phyloP scores from a whole-genome alignment of 2,888 invertebrate genomes.

The Eugnorisma glareosa region DNA sequence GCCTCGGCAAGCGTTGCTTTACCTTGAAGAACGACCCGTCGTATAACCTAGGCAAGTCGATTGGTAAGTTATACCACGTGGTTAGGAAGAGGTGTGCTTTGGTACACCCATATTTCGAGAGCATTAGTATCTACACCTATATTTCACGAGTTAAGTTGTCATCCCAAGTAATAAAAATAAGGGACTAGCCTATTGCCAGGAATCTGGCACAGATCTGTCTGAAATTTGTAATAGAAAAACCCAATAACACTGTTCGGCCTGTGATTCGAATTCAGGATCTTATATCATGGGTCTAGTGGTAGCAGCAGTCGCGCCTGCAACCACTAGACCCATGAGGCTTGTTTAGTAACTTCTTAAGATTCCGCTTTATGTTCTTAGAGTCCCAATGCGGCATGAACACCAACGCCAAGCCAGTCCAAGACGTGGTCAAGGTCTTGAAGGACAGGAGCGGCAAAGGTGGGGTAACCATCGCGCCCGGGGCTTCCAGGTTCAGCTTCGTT shows the following conservation, averaged over 20 bases:
- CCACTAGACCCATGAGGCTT: background rate
- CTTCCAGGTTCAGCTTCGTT: conserved; percentile 1
- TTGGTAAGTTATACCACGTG: background rate
- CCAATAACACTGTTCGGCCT: background rate
- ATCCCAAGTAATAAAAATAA: background rate
- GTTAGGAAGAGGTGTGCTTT: background rate
- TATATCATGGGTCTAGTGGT: no score
- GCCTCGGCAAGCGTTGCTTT: background rate
- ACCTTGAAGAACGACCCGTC: background rate
- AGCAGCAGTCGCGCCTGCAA: background rate
- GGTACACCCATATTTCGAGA: background rate
- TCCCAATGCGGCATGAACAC: conserved; percentile 39
- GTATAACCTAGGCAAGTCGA: background rate
- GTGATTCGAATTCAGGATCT: background rate
- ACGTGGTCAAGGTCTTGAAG: conserved; percentile 10
- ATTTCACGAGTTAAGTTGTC: background rate
- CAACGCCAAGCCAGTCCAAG: background rate
- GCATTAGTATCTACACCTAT: background rate
- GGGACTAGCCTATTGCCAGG: background rate
- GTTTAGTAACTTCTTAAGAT: background rate
- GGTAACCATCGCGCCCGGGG: background rate
- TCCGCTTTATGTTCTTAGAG: conserved; percentile 23
- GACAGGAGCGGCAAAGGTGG: background rate
- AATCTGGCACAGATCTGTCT: background rate
- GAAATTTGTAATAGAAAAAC: background rate